Conservation (phyloP, 2,797 vertebrate species). For the Gallinago stenura region DNA sequence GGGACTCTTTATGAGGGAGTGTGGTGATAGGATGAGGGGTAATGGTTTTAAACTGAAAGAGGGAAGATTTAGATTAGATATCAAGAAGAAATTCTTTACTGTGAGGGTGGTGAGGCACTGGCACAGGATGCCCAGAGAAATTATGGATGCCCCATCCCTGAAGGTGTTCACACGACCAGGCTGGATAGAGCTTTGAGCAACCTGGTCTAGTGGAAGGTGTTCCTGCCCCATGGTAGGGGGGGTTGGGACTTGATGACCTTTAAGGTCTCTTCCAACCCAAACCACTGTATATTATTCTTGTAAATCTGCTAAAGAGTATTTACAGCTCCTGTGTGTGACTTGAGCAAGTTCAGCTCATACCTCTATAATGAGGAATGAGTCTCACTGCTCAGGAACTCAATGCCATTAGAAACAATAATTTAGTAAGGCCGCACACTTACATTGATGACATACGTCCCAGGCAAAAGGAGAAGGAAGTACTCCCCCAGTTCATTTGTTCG, state of each 20-base stretch:
- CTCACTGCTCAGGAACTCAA: not conserved
- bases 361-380: not conserved
- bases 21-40: not conserved
- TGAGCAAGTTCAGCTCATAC: not conserved
- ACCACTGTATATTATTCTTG: not conserved
- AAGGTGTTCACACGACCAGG: not conserved
- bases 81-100: not conserved
- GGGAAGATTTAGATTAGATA: not conserved
- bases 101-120: not conserved
- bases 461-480: constrained; percentile 92
- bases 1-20: not conserved
- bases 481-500: constrained; percentile 88
- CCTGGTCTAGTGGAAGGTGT: not conserved
- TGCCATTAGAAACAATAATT: not conserved
- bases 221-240: not conserved
- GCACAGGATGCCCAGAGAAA: not conserved
- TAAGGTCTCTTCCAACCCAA: not conserved
- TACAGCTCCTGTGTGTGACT: not conserved
- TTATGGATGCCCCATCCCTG: not conserved
- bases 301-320: not conserved
- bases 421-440: constrained; percentile 76
- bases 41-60: not conserved
- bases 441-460: constrained; percentile 88
- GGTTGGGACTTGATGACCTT: not conserved
- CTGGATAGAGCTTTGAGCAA: not conserved